A percentile compares a stretch with the other conserved stretches of the same genome.
These are phyloP conservation scores for Hyphantria cunea DNA, from an alignment of 1,140 invertebrate genomes.

Conservation along the genomic window DNA sequence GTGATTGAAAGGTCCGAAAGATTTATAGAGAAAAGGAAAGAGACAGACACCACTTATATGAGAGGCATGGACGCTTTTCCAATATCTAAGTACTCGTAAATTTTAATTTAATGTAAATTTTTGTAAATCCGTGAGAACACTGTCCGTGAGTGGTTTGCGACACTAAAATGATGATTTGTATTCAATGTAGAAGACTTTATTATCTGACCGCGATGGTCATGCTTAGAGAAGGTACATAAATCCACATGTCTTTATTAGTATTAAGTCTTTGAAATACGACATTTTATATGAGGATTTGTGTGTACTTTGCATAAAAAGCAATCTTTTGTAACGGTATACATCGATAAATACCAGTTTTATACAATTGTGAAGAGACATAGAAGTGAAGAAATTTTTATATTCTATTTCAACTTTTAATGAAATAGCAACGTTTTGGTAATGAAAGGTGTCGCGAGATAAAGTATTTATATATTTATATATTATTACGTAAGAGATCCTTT, in stretches of 20 bases:
- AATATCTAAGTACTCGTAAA: slow-evolving; percentile 9
- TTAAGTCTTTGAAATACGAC: slow-evolving; percentile 1
- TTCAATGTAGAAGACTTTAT: slow-evolving; percentile 6
- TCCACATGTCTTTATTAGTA: slow-evolving; percentile 15
- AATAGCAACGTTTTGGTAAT: not conserved
- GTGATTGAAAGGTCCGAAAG: not conserved
- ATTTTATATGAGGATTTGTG: not conserved
- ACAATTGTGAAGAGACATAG: too few relatives aligned
- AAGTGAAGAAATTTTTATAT: too few relatives aligned
- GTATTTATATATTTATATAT: not conserved
- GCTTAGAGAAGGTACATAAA: slow-evolving; percentile 2
- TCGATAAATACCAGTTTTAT: not conserved
- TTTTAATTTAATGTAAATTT: slow-evolving; percentile 26
- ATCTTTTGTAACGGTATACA: not conserved
- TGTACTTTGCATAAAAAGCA: not conserved
- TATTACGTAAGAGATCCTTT: not conserved
- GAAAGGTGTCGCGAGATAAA: not conserved
- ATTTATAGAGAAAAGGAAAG: not conserved
- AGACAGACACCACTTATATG: not conserved
- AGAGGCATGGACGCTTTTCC: not conserved
- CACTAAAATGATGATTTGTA: slow-evolving; percentile 17
- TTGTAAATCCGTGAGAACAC: slow-evolving; percentile 16
- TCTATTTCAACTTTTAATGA: not conserved
- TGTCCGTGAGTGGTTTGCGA: slow-evolving; percentile 23
- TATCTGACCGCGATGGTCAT: slow-evolving; percentile 9